Base-by-base conservation (phyloP, 2,797 vertebrate species). In the Antennarius maculatus region DNA sequence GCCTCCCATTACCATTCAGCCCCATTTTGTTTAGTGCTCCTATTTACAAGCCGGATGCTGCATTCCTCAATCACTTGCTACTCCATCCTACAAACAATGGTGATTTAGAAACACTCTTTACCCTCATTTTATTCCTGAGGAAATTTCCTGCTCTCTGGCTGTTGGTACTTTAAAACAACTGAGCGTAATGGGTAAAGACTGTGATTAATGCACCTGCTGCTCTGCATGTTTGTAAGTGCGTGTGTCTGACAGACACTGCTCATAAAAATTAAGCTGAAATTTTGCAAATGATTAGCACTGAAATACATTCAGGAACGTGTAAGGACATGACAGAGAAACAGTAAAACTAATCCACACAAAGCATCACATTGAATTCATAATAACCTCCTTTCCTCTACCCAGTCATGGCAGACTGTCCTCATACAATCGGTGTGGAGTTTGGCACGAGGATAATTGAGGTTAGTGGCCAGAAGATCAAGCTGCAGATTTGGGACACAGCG, bases 341-440 rank as follows among this genome's bases (percentile, higher is more conserved):
- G 8, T 43, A 2, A 1, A 39, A 53, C 34, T 49, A 14, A 60
- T 27, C 46, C 5, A 66, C 16, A n/a, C 4, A 28, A 45, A 56
- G 9, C 45, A 11, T n/a, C 0, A 17, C 42, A 42, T 2, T 15
- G 7, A 69, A 54, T 43, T 54, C 6, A 56, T 13, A 9, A 1
- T 43, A 18, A 17, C 31, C 17, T 52, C 42, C 4, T 48, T 54
- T 69, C 23, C 18, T 71, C 42, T 74, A 51, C 28, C 31, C 91
- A 99, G 98, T 99, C 94, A 99, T 99, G 98, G 97, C 98, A 45
- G 98, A 99, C 88, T 99, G 98, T 90, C 98, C 98, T 85, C 98
- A 99, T 82, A 99, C 98, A 74, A 99, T 99, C 74, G 98, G 98
- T 58, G 98, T 99, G 85, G 98, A 99, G 90, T 99, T 99, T 82